Base-by-base conservation (phyloP, 2,113 vertebrate species). In the Takifugu flavidus region DNA sequence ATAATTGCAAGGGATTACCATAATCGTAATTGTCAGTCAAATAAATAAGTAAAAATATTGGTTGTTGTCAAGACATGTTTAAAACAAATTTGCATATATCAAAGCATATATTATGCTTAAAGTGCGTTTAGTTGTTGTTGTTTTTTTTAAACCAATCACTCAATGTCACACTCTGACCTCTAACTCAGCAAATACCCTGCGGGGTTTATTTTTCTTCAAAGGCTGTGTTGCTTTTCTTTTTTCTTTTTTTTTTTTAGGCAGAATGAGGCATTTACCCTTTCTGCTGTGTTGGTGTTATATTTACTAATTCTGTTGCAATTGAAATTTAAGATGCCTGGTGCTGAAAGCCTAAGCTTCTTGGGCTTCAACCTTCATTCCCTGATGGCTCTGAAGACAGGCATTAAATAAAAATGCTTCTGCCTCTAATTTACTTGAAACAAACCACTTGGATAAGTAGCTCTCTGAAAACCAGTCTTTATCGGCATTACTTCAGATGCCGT, bases 401-500 rank as follows among this genome's bases (percentile, higher is more conserved):
- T 83, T 74, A 87, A 82, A 67, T 43, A 8, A 59, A 63, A 70
- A 58, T 47, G 25, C 59, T 78, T 73, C 82, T 67, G 63, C 66
- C 86, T 82, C 77, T 72, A 53, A 75, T 79, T 84, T 74, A 53
- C 70, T 67, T 75, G 61, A 52, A 49, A 70, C 65, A 65, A 77
- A 59, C 60, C 62, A 43, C 60, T 55, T 46, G 62, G 49, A 46
- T 80, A 64, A 84, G 77, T 78, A 63, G 53, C 44, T 67, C 10
- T 13, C n/a, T 14, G 25, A 29, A 4, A 39, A 29, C 11, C 3
- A 27, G 2, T 26, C 46, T 46, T 46, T 44, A 50, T 5, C 51
- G 5, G 6, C 42, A n/a, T 14, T 68, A 29, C 29, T 6, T 31
- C 29, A 31, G 29, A 31, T 31, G 7, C 7, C 29, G 7, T 5